Evolutionary conservation across 2,113 vertebrate species (phyloP).

Genomic region (Oxyruncus cristatus): DNA sequence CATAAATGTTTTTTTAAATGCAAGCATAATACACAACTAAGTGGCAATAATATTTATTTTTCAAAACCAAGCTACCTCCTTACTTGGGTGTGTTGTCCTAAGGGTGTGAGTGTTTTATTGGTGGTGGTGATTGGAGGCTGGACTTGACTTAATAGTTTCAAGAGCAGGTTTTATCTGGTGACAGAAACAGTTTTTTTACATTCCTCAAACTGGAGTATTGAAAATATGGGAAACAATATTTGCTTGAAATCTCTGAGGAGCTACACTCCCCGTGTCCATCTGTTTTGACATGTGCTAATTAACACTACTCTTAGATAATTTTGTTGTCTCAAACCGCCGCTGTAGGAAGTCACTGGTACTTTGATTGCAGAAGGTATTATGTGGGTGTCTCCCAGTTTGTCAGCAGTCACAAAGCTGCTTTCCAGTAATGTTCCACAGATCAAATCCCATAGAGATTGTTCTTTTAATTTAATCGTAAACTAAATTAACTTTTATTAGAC

Average conservation of each 20-base stretch:
- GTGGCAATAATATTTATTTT: not conserved
- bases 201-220: not conserved
- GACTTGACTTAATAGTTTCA: not conserved
- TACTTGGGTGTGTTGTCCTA: not conserved
- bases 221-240: not conserved
- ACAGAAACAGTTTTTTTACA: not conserved
- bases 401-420: constrained; percentile 40
- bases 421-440: not conserved
- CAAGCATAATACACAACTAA: not conserved
- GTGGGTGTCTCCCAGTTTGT: constrained; percentile 36
- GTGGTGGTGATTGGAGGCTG: not conserved
- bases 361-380: not conserved
- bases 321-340: not conserved
- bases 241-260: not conserved
- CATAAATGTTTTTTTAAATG: not conserved
- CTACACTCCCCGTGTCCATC: not conserved
- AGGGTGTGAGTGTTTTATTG: not conserved
- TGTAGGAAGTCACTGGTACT: constrained; percentile 1
- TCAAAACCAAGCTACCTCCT: not conserved
- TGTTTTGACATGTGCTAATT: constrained; percentile 8
- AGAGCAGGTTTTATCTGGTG: not conserved
- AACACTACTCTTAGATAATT: not conserved
- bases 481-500: not conserved
- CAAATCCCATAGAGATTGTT: not conserved
- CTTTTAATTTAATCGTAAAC: not conserved